Evolutionary conservation across 2,797 vertebrate genomes (phyloP).

Genomic region (Pitangus sulphuratus): DNA sequence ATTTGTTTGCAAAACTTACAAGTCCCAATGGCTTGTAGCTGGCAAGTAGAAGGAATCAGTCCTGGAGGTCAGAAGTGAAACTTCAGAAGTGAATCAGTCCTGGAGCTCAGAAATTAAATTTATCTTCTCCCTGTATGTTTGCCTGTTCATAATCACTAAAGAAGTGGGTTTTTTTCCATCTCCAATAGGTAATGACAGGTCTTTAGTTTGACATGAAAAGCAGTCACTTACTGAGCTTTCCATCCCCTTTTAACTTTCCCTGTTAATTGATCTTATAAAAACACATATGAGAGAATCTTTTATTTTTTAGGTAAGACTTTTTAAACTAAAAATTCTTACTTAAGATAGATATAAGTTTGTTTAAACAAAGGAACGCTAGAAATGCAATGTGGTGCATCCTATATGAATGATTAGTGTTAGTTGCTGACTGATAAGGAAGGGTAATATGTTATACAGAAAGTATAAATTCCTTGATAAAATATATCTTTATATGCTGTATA

Average conservation of each 20-base stretch:
- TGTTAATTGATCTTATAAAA: background rate
- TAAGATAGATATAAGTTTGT: background rate
- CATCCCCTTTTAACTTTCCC: background rate
- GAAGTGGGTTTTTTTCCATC: rapidly evolving
- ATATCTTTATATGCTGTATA: background rate
- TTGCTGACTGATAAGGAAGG: background rate
- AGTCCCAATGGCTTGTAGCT: too few species aligned
- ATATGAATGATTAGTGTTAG: background rate
- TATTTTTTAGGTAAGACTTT: background rate
- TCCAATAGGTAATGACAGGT: background rate
- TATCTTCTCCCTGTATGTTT: background rate
- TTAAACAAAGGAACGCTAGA: background rate
- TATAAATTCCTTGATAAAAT: background rate
- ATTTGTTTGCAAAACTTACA: background rate
- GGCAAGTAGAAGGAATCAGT: background rate
- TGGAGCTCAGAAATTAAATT: background rate
- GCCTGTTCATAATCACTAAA: rapidly evolving
- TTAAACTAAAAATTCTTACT: background rate
- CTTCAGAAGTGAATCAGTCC: background rate
- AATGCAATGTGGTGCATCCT: background rate
- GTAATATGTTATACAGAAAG: background rate
- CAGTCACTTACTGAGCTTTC: background rate
- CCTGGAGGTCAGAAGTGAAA: background rate
- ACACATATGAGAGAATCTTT: background rate
- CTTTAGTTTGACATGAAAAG: background rate